phyloP scores from a whole-genome alignment of 2,888 invertebrate species.

The Odontocerum albicorne region DNA sequence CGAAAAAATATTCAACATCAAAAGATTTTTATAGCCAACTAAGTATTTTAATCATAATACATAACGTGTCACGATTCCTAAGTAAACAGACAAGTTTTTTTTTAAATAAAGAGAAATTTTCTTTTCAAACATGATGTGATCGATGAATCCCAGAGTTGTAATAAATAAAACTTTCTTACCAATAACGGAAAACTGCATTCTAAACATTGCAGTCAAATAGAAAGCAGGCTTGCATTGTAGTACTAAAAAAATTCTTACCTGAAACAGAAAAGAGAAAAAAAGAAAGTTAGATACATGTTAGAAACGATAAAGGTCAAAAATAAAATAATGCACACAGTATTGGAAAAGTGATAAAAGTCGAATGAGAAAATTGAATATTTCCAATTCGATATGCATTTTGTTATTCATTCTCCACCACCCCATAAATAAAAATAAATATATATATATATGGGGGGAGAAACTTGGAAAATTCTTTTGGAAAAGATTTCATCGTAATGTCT shows the following conservation, averaged over 20 bases:
- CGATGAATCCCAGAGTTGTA: too few species aligned
- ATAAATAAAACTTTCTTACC: slow-evolving; percentile 30
- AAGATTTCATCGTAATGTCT: slow-evolving; percentile 24
- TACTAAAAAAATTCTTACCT: slow-evolving; percentile 26
- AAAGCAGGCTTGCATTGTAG: slow-evolving; percentile 9
- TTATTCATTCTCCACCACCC: neutral
- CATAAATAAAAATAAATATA: neutral
- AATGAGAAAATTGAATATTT: slow-evolving; percentile 18
- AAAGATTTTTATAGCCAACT: too few species aligned
- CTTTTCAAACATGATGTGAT: too few species aligned
- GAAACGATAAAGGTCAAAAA: slow-evolving; percentile 20
- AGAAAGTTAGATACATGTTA: slow-evolving; percentile 17
- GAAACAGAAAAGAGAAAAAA: slow-evolving; percentile 23
- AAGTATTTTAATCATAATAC: too few species aligned
- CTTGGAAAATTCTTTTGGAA: slow-evolving; percentile 2
- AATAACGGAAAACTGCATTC: slow-evolving; percentile 5
- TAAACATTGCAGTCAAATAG: neutral
- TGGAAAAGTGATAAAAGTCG: slow-evolving; percentile 15
- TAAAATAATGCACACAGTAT: slow-evolving; percentile 6
- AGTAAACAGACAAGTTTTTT: too few species aligned
- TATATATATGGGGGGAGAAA: neutral
- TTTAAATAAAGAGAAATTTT: too few species aligned
- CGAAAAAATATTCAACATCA: too few species aligned
- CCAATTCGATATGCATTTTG: slow-evolving; percentile 5
- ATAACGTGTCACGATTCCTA: too few species aligned